Evolutionary conservation across 2,113 vertebrate species (phyloP), one percentile per base, ranked within the genome.

Genomic region (Ammodytes dubius): DNA sequence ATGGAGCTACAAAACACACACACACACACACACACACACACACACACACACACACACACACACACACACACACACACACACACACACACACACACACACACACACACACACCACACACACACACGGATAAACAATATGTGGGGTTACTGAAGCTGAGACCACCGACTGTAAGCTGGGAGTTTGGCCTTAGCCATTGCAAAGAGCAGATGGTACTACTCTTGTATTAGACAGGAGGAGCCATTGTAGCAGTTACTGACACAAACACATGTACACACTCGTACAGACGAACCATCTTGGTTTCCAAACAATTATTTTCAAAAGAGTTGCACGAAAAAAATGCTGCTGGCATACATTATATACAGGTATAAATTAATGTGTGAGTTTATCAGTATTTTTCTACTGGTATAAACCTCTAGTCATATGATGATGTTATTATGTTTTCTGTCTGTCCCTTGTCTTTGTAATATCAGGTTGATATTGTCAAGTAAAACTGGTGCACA

Each of bases 161-260:
- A 92, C 76, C 87, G 82, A 70, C 77, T 83, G 58, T 47, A 85
- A 67, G 43, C 81, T 71, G 60, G 53, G 39, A 83, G 61, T 69
- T 58, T 61, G 17, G 59, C 42, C 49, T 59, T 11, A 45, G 47
- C 17, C 74, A 59, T 71, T 35, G 14, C 27, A 64, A 64, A 11
- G n/a, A 90, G 80, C 83, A 88, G 85, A 89, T 90, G 88, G 89
- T 65, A 19, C 56, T 14, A 40, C 35, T 81, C 57, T 71, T 46
- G 56, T 77, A 12, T 76, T 83, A 3, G 9, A 76, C 58, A 56
- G 46, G 1, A n/a, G 6, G 39, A 52, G 54, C 46, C 15, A 35
- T 4, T 65, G 52, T 5, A 70, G 70, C 8, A 19, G 47, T 13
- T 17, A 17, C 37, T 3, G 40, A 69, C 42, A 75, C 39, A 52